Base-by-base conservation (phyloP, 23 tunicate species). In the Aplidium turbinatum region DNA sequence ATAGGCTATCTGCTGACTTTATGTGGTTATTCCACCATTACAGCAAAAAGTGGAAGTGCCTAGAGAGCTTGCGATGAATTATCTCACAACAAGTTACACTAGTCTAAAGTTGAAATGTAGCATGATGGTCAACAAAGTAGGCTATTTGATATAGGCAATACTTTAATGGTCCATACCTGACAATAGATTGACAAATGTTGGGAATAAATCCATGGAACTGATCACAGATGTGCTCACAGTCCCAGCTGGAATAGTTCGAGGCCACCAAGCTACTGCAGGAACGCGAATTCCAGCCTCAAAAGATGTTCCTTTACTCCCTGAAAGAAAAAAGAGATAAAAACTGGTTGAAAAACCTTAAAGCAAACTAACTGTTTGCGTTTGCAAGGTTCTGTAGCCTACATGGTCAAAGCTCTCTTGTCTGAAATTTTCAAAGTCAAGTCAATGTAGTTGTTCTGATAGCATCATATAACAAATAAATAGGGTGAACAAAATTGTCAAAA, bases 271-370 rank as follows among this genome's bases (percentile, higher is more conserved):
- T 3, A 77, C 58, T 2, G 75, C 82, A 4, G 82, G 82, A 2
- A 77, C 57, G 21, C 82, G 57, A 1, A 77, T 6, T 7, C 82
- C 82, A 13, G 75, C 82, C 36, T 77, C 82, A 75, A 75, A 77
- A 2, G 82, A 19, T 6, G 32, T 39, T 11, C 82, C 73, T 46
- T 77, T 77, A 2, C 74, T 58, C 3, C 76, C 82, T 36, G 30
- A 31, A 25, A 63, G 30, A 27, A 9, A 9, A 42, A 42, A 9
- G 50, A 42, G 16, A 16, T 9, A 42, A 9, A 42, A 42, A 9
- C 11, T 11, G 13, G 16, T 42, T 9, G 50, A 9, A 9, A 42
- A 42, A 11, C 16, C 16, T 42, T 11, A 42, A 42, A 9, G 11
- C 16, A 9, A 42, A 42, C 11, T 16, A 42, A 16, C 16, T 42